These are phyloP conservation scores for Acromyrmex charruanus DNA, from an alignment of 1,140 invertebrate species.

Conservation along the genomic window DNA sequence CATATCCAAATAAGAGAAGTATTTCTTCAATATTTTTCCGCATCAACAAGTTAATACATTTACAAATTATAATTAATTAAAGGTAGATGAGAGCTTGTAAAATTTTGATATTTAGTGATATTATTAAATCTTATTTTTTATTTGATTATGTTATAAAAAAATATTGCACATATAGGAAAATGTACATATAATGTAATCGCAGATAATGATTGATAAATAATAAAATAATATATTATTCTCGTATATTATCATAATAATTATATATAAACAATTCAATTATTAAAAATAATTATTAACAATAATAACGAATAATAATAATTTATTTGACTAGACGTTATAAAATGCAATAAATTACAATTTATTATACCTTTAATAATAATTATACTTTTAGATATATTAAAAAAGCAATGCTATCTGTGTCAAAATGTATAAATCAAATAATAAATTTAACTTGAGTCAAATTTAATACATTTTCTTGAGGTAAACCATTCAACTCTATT, in stretches of 20 bases:
- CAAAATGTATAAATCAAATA: no score
- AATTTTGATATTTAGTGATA: neutral
- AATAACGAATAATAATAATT: neutral
- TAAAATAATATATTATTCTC: neutral
- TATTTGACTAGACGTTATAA: no score
- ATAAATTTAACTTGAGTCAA: no score
- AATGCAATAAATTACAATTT: neutral
- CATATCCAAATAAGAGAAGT: neutral
- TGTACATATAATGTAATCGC: neutral
- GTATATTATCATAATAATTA: neutral
- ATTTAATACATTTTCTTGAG: no score
- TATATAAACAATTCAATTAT: neutral
- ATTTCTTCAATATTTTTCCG: slow-evolving; percentile 17
- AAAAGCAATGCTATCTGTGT: no score
- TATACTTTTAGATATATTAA: neutral
- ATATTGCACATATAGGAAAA: neutral
- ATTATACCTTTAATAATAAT: neutral
- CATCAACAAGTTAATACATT: neutral
- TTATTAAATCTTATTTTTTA: neutral
- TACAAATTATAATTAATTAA: neutral
- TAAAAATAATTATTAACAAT: neutral
- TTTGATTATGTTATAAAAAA: neutral
- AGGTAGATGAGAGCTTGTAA: neutral
- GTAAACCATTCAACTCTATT: no score
- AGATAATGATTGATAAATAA: neutral